Evolutionary conservation across 2,113 vertebrate species (phyloP).

Genomic region (Calyptommatus sinebrachiatus): DNA sequence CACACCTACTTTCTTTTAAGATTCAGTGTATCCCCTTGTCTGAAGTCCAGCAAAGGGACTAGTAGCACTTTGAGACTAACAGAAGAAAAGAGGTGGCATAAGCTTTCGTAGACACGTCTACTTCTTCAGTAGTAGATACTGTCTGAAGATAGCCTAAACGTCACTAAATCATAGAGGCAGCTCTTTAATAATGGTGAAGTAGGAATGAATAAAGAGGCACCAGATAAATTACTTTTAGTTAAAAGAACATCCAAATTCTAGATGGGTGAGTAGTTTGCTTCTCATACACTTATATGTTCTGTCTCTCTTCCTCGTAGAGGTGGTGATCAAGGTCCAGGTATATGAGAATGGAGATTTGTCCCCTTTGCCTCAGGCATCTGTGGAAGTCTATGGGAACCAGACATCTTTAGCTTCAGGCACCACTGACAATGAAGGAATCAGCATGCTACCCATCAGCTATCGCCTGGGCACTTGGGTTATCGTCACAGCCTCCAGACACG

Average conservation of each 20-base stretch:
- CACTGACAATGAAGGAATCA: constrained; percentile 78
- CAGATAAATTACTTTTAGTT: neutral
- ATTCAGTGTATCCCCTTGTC: no score
- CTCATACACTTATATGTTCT: neutral
- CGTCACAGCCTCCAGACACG: constrained; percentile 82
- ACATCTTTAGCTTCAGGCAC: constrained; percentile 77
- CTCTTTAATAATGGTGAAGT: neutral
- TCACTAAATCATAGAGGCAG: neutral
- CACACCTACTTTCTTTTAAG: no score
- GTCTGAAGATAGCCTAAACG: no score
- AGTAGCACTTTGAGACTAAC: no score
- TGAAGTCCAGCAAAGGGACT: no score
- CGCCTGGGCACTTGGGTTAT: constrained; percentile 85
- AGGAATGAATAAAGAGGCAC: neutral
- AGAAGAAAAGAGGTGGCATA: no score
- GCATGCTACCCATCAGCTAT: constrained; percentile 83
- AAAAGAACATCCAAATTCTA: neutral
- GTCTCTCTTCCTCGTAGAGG: constrained; percentile 72
- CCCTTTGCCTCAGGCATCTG: constrained; percentile 78
- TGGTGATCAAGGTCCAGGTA: constrained; percentile 93
- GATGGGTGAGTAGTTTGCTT: neutral
- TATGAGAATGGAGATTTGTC: constrained; percentile 90
- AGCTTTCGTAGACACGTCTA: no score
- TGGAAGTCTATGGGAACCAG: constrained; percentile 87
- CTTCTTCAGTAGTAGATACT: no score